Conservation (phyloP, 2,113 vertebrate genomes). For the Pelecanoides urinatrix region DNA sequence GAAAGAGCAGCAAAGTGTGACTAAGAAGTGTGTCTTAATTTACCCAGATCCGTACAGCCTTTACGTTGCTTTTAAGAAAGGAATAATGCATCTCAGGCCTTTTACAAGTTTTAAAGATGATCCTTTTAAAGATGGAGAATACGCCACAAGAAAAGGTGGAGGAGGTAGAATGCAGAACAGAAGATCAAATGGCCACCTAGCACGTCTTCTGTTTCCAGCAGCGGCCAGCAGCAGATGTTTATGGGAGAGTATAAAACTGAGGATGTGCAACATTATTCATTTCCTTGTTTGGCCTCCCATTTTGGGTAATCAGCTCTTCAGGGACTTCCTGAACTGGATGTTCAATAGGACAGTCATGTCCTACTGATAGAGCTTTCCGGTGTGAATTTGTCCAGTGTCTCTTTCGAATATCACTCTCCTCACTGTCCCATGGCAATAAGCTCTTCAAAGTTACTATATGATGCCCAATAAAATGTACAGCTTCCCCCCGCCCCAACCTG, state of each 20-base stretch:
- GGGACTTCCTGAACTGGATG: constrained; percentile 6
- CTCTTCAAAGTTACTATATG: background rate
- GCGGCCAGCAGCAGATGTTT: background rate
- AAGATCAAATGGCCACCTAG: background rate
- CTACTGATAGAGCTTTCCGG: background rate
- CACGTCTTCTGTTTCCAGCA: background rate
- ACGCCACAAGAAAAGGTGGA: background rate
- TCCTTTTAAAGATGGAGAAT: background rate
- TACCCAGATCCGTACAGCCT: background rate
- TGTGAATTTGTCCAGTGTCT: background rate
- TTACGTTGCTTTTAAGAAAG: background rate
- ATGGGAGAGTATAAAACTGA: background rate
- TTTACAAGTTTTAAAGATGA: background rate
- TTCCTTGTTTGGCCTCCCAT: constrained; percentile 2
- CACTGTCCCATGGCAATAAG: background rate
- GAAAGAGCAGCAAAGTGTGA: background rate
- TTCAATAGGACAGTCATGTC: background rate
- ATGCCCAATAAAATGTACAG: background rate
- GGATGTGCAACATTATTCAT: background rate
- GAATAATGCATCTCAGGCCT: background rate
- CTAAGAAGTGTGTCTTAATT: background rate
- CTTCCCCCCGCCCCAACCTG: background rate
- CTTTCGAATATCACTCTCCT: background rate
- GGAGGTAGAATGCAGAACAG: background rate
- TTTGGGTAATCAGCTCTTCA: background rate